Evolutionary conservation across 2,888 invertebrate species (phyloP).

Genomic region (Eilema caniola): DNA sequence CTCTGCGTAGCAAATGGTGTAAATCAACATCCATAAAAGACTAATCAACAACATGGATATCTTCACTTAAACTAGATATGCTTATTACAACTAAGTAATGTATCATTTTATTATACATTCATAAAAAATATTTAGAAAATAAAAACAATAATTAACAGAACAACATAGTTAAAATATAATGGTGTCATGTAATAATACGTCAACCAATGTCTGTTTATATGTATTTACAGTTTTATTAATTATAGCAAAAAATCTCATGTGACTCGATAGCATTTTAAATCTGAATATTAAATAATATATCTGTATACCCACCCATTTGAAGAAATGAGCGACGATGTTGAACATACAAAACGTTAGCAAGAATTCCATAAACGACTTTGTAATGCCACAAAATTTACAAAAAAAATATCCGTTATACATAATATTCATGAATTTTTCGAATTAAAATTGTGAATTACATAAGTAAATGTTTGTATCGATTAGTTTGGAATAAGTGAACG

Average conservation of each 20-base stretch:
- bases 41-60: constrained; percentile 87
- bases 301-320: background rate
- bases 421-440: background rate
- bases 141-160: constrained; percentile 73
- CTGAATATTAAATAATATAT: background rate
- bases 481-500: background rate
- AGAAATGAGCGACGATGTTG: too few species aligned
- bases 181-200: constrained; percentile 77
- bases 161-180: constrained; percentile 74
- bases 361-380: background rate
- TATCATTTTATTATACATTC: constrained; percentile 70
- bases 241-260: constrained; percentile 62
- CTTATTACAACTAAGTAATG: constrained; percentile 73
- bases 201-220: constrained; percentile 64
- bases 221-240: constrained; percentile 68
- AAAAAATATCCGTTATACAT: background rate
- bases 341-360: background rate
- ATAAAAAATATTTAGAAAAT: constrained; percentile 70
- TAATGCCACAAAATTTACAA: constrained; percentile 10
- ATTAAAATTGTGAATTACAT: background rate
- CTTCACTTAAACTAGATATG: constrained; percentile 74
- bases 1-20: constrained; percentile 85
- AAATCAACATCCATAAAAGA: constrained; percentile 86
- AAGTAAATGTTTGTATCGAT: background rate
- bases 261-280: constrained; percentile 5